Base-by-base conservation (phyloP, 1,140 invertebrate genomes). In the Drosophila punjabiensis region DNA sequence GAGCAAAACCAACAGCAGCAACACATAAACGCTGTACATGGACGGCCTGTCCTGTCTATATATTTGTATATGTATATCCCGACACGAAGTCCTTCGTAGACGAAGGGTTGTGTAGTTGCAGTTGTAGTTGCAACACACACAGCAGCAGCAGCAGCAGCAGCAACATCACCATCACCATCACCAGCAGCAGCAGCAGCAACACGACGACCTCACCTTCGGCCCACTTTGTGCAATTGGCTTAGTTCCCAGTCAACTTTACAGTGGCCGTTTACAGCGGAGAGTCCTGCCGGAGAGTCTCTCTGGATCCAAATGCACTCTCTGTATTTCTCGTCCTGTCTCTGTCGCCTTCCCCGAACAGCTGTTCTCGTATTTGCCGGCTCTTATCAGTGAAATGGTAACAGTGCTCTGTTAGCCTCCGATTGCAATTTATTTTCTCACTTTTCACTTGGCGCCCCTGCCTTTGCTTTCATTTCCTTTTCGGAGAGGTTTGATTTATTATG, bases 21-120 rank as follows among this genome's bases (percentile, higher is more conserved):
- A 85, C 67, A 88, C 86, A 88, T 85, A 85, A 76, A 82, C 61
- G 50, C 56, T 66, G 37, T 58, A 60, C 75, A 78, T 78, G 39
- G 59, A 58, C 37, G 41, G 70, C 45, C 41, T 20, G 37, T 37
- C 47, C 53, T 39, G 55, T 78, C 53, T 70, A 48, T 68, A 82
- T 76, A 73, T 79, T 62, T 59, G 61, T 41, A 71, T 79, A 73
- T 45, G 65, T 37, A 78, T 78, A 82, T 85, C 65, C 76, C 33
- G 76, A 33, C 63, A 81, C 82, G 82, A 85, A 90, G 86, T 71
- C 50, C 53, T 74, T 76, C 63, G 71, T 64, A 63, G 81, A 67
- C 71, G 82, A 89, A 90, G 85, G 85, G 86, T 89, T 89, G 81
- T 88, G 85, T 88, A 88, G 81, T 55, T 87, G 80, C 71, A 79